Evolutionary conservation across 2,113 vertebrate genomes (phyloP), one percentile per base, ranked within the genome.

Genomic region (Brachyistius frenatus): DNA sequence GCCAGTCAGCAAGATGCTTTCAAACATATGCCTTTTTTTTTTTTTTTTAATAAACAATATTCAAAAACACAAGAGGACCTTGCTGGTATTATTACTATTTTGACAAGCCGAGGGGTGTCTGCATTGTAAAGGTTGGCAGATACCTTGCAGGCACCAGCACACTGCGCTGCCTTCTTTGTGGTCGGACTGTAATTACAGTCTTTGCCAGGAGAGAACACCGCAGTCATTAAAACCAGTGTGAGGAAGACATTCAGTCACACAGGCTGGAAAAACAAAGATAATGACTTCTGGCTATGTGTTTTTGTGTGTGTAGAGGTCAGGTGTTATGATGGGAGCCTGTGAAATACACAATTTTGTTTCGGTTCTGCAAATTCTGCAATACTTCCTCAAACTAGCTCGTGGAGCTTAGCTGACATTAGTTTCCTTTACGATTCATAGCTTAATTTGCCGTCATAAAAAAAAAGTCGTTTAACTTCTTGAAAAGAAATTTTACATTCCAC

Each of bases 281-380:
- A 49, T 76, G 58, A 47, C 41, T 30, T 41, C 41, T 11, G 1
- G 15, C 5, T 30, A 10, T 46, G 8, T 32, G 32, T 64, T 5
- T 2, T 2, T 23, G 23, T 16, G 47, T n/a, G 30, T 50, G 54
- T 36, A 36, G 5, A 52, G 62, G 35, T 83, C 66, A 76, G 10
- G 52, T 44, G 53, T 62, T 53, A 23, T 78, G 49, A 62, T 65
- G 80, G 55, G 79, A 89, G 58, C 31, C 62, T 75, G 46, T 35
- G 16, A 82, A 76, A 81, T 52, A 73, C 56, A 61, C 39, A 16
- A 52, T 80, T 86, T 85, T 50, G 56, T 91, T 88, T 89, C 80
- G 86, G 56, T 91, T 92, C 89, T 73, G 58, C 77, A 88, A 91
- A 84, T 68, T 46, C 37, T 39, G 9, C 60, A 60, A 31, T 31